Percentiles rank a stretch among this genome's conserved stretches.
Conservation (phyloP, 2,797 vertebrate species). For the Myotis pilosus region DNA sequence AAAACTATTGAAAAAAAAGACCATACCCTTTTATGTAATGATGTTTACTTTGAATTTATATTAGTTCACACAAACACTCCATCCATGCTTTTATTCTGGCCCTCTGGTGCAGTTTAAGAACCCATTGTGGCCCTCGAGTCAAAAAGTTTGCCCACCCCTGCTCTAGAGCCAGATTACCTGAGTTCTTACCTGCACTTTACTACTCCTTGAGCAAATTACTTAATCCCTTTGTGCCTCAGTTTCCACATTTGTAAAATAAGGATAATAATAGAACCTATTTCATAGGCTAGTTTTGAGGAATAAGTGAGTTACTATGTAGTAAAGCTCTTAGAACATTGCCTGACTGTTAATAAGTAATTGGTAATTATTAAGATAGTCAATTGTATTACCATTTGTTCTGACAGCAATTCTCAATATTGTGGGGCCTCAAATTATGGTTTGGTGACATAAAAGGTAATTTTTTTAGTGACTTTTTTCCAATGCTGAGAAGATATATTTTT, state of each 20-base stretch:
- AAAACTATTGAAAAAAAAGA: too few species aligned
- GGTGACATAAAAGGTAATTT: constrained; percentile 11
- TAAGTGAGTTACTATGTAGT: not conserved
- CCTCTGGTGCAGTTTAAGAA: too few species aligned
- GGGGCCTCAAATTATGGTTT: not conserved
- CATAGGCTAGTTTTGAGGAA: not conserved
- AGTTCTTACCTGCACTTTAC: not conserved
- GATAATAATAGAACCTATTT: not conserved
- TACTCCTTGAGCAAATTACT: not conserved
- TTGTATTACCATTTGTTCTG: not conserved
- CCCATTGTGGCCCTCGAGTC: too few species aligned
- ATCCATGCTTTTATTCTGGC: too few species aligned
- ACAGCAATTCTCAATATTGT: constrained; percentile 20
- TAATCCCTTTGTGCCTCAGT: not conserved
- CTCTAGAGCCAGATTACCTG: not conserved
- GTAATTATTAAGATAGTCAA: not conserved
- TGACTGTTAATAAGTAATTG: constrained; percentile 14
- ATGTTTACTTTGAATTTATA: too few species aligned
- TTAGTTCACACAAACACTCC: too few species aligned
- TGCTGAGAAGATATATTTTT: not conserved
- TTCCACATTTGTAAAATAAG: not conserved
- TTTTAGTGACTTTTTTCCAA: not conserved
- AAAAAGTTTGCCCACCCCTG: too few species aligned
- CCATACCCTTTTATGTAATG: too few species aligned
- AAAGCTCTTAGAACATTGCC: not conserved